Base-by-base conservation (phyloP, 1,140 invertebrate species). In the Panagrolaimus sp. region DNA sequence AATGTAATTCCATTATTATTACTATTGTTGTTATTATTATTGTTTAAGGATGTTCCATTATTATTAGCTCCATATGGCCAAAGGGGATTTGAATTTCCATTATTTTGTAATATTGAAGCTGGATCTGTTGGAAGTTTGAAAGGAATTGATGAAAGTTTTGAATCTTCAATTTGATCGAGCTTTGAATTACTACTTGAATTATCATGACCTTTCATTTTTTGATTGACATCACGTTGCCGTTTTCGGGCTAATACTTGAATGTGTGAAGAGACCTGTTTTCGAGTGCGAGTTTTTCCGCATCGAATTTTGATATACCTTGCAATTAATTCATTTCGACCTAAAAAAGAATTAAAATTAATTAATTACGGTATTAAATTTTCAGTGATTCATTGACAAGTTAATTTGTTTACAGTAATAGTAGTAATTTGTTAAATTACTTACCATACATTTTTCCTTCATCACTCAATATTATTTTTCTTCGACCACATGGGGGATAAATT, bases 371-470 rank as follows among this genome's bases (percentile, higher is more conserved):
- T 65, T 12, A 43, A 46, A 52, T 63, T 62, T 45, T 55, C 38
- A 15, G 7, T 43, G 65, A 15, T 15, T 15, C 46, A 1, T 4
- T 47, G 46, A 1, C 21, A 47, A 47, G 4, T 4, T 47, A 47
- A 47, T 47, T 47, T 47, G 21, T 47, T 47, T 52, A 7, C 48
- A 7, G n/a, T 52, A 52, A n/a, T 21, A 52, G 48, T 24, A 46
- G n/a, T n/a, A n/a, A 28, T 65, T 43, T 76, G 12, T 28, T 32
- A 64, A 70, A 55, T 38, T 28, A 91, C 93, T 93, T 88, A 98
- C 95, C 96, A 88, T 98, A 99, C 96, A 99, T 99, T 89, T 98
- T 98, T 83, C 96, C 96, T 87, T 99, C 96, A 85, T 98, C 96
- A 71, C 94, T 97, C 74, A 99, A 89, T 77, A 99, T 98, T 84